Conservation (phyloP, 2,888 invertebrate genomes). For the Drosophila kambysellisi region DNA sequence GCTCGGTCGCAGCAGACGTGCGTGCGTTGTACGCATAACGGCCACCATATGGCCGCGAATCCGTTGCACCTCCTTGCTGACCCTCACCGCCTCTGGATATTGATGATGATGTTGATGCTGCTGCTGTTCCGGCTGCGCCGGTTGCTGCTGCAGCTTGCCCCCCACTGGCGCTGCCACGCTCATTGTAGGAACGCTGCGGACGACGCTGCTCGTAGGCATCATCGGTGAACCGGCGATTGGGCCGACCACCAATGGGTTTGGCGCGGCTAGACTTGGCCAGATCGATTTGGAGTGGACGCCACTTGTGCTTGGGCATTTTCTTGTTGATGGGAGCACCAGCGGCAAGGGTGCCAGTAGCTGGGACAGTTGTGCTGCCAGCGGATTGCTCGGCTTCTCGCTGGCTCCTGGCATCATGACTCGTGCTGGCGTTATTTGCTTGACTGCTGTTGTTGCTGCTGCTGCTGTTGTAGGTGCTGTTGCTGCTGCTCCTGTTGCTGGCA, state of each 20-base stretch:
- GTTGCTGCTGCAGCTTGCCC: slow-evolving; percentile 36
- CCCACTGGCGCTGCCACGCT: slow-evolving; percentile 36
- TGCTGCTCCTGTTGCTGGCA: slow-evolving; percentile 27
- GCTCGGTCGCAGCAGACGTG: slow-evolving; percentile 78
- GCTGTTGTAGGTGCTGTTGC: slow-evolving; percentile 38
- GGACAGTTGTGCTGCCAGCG: slow-evolving; percentile 56
- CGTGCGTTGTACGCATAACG: slow-evolving; percentile 72
- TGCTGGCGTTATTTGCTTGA: slow-evolving; percentile 58
- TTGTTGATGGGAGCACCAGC: slow-evolving; percentile 78
- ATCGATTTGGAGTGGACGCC: slow-evolving; percentile 96
- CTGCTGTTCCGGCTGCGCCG: slow-evolving; percentile 16
- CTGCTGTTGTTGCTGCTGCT: slow-evolving; percentile 44
- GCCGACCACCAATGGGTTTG: slow-evolving; percentile 87
- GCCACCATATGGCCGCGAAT: slow-evolving; percentile 73
- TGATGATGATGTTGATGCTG: slow-evolving; percentile 30
- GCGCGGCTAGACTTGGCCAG: slow-evolving; percentile 89
- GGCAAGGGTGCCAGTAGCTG: slow-evolving; percentile 69
- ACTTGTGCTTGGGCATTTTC: slow-evolving; percentile 89
- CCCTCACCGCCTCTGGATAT: slow-evolving; percentile 73
- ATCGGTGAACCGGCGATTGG: slow-evolving; percentile 82
- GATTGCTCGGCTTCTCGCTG: slow-evolving; percentile 68
- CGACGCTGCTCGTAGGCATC: slow-evolving; percentile 77
- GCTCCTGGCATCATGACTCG: slow-evolving; percentile 73
- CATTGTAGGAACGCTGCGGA: slow-evolving; percentile 63
- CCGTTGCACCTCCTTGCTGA: slow-evolving; percentile 66